Percentiles rank a stretch among this genome's conserved stretches.
These are phyloP conservation scores for Drosophila limbata DNA, from an alignment of 2,888 invertebrate species.

Conservation along the genomic window DNA sequence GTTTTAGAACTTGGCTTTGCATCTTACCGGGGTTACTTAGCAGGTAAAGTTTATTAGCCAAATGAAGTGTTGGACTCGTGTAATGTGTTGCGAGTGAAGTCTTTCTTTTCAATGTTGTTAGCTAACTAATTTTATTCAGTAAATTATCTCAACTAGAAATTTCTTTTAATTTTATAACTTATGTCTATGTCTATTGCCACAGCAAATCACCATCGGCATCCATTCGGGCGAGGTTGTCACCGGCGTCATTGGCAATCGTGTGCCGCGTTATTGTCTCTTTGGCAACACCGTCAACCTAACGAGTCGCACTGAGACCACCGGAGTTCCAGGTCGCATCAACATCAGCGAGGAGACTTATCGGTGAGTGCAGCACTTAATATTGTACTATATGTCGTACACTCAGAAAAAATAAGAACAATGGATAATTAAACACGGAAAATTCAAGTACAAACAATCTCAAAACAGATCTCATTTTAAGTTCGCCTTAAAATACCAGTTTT, in stretches of 20 bases:
- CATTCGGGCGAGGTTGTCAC: constrained; percentile 98
- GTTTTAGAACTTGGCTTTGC: constrained; percentile 32
- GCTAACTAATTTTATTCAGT: constrained; percentile 26
- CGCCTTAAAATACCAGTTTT: too few species aligned
- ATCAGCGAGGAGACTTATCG: constrained; percentile 96
- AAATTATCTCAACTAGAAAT: constrained; percentile 27
- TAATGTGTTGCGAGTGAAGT: constrained; percentile 23
- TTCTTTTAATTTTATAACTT: not conserved
- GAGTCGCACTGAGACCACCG: constrained; percentile 96
- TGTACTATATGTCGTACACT: too few species aligned
- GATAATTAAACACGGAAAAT: too few species aligned
- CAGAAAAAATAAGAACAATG: too few species aligned
- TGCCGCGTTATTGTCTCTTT: constrained; percentile 97
- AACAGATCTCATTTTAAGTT: too few species aligned
- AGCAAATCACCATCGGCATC: constrained; percentile 97
- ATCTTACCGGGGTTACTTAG: constrained; percentile 23
- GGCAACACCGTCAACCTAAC: constrained; percentile 98
- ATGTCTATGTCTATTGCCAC: constrained; percentile 36
- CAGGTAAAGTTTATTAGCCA: constrained; percentile 67
- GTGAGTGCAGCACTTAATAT: constrained; percentile 86
- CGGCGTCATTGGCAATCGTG: constrained; percentile 96
- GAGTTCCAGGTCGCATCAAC: constrained; percentile 94
- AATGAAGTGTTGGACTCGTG: constrained; percentile 64
- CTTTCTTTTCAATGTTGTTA: constrained; percentile 12
- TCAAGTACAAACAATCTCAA: too few species aligned